Conservation (phyloP, 2,888 invertebrate genomes). For the Rotaria macrura region DNA sequence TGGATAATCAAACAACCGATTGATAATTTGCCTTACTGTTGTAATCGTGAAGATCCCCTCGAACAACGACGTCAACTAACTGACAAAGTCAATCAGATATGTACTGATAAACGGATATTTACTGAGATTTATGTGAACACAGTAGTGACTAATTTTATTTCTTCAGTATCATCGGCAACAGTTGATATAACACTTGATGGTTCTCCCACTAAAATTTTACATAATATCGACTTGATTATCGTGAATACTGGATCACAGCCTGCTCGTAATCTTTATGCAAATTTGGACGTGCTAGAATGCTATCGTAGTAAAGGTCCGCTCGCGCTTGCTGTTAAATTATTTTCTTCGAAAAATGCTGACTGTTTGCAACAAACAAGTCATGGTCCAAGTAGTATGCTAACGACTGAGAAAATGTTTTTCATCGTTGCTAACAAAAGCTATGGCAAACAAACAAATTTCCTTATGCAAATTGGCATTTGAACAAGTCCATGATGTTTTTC, state of each 20-base stretch:
- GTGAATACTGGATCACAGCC: background rate
- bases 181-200: background rate
- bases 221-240: background rate
- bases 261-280: background rate
- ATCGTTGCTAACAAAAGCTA: background rate
- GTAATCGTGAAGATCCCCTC: background rate
- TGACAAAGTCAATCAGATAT: background rate
- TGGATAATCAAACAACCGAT: slow-evolving; percentile 1
- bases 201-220: background rate
- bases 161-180: background rate
- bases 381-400: background rate
- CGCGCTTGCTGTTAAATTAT: background rate
- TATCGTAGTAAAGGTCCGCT: background rate
- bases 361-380: background rate
- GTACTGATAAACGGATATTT: background rate
- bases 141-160: background rate
- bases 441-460: background rate
- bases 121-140: background rate
- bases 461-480: background rate
- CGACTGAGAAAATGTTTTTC: background rate
- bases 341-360: background rate
- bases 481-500: background rate
- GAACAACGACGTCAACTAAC: background rate
- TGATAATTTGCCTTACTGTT: background rate
- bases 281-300: background rate